Evolutionary conservation across 2,888 invertebrate species (phyloP), one percentile per base, ranked within the genome.

Genomic region (Sphinx pinastri): DNA sequence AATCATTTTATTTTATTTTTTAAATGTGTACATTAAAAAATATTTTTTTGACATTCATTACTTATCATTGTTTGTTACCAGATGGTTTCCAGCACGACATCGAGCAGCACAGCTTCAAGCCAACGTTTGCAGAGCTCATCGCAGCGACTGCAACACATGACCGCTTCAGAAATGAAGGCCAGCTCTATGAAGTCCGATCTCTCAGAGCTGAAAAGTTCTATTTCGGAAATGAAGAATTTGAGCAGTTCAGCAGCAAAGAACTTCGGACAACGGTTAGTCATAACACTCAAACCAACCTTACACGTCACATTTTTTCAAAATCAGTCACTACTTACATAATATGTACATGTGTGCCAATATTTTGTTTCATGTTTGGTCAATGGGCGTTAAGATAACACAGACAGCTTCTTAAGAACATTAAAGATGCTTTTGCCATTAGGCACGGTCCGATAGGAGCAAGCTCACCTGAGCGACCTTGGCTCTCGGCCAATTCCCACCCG

Each of bases 201-300:
- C 67, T 95, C 95, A 73, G 97, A 97, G 85, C 95, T 98, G 75
- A 96, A 98, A 89, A 97, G 96, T 86, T 97, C 97, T 84, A 97
- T 98, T 89, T 96, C 97, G 74, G 97, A 98, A 94, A 97, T 98
- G 96, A 97, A 97, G 92, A 97, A 96, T 82, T 93, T 97, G 72
- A 93, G 93, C 81, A 92, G 85, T 79, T 84, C 92, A 60, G 87
- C 91, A 71, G 90, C 92, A 72, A 86, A 91, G 79, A 93, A 91
- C 80, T 92, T 93, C 79, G 88, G 89, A 82, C 90, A 92, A 85
- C 90, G 93, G 93, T 93, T 75, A 84, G 84, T 81, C 71, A 76
- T 74, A 38, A 38, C 38, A 38, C 38, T 38, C 38, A 38, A 38
- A 38, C 38, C 38, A 8, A 60, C 69, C 68, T 71, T 58, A 45